Base-by-base conservation (phyloP, 2,113 vertebrate genomes). In the Scopus umbretta region DNA sequence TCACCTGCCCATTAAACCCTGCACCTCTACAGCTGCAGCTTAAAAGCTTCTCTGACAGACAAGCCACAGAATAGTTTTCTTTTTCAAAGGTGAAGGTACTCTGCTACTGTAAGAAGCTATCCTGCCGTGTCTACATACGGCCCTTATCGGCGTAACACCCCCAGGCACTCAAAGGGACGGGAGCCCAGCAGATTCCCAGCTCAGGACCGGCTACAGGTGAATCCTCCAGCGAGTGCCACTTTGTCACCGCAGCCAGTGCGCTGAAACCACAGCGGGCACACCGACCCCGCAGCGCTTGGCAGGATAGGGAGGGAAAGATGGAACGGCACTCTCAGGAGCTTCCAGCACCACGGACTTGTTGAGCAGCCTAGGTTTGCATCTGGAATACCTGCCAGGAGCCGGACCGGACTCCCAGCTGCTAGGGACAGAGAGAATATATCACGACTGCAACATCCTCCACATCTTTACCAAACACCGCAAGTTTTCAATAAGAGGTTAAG, bases 381-480 rank as follows among this genome's bases (percentile, higher is more conserved):
- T 9, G 45, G 25, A 26, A 2, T 1, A 4, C 1, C 50, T 17
- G 36, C 78, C 29, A 13, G 32, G 27, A 79, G 55, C 67, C 19
- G n/a, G 27, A 1, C 20, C 4, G 0, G 25, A 1, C 42, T 7
- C 7, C 38, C 30, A 4, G 63, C 65, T 12, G 52, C 6, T 0
- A 26, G 63, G 36, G 42, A 56, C 53, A 36, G 59, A 19, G 45
- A 11, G 55, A 52, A 17, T 0, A 1, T 1, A 13, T 6, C 42
- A 13, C 2, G 0, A 4, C 67, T 23, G 5, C 2, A 2, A 4
- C 3, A 3, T 15, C 3, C 10, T 25, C n/a, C 45, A 7, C 66
- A 10, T 2, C 67, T 5, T 9, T 12, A 10, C 6, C 15, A 0
- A 11, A 18, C 26, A 4, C 42, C 1, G 1, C 0, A 36, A 16